Percentiles rank a stretch among this genome's conserved stretches.
These are phyloP conservation scores for Choloepus hoffmanni DNA, from an alignment of 2,113 vertebrate species.

Conservation along the genomic window DNA sequence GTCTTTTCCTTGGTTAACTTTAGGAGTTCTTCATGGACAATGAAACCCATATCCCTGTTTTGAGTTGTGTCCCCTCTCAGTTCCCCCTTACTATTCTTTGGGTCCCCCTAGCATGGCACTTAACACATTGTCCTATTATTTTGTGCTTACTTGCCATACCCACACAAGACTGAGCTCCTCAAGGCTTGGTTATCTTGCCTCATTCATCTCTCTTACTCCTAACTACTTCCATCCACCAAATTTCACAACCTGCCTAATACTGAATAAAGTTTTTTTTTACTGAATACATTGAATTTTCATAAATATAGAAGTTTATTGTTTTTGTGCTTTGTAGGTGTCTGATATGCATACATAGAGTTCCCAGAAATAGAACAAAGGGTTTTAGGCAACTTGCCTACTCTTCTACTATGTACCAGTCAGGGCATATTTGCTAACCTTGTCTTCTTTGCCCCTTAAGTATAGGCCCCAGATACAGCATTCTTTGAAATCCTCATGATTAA, in stretches of 20 bases:
- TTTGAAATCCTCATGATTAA: neutral
- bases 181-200: neutral
- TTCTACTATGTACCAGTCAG: neutral
- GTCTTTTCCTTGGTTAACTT: neutral
- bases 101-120: neutral
- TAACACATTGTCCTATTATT: neutral
- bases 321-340: neutral
- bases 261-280: neutral
- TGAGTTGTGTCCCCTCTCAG: neutral
- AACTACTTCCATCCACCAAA: neutral
- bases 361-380: neutral
- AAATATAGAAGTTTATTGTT: neutral
- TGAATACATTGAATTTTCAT: neutral
- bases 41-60: neutral
- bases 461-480: neutral
- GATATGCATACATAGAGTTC: neutral
- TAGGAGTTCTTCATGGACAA: neutral
- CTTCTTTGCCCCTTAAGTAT: neutral
- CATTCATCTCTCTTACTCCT: neutral
- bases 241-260: neutral
- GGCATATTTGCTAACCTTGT: neutral
- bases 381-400: neutral
- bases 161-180: neutral
- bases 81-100: neutral
- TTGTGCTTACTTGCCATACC: neutral